Percentiles rank a stretch among this genome's conserved stretches.
These are phyloP conservation scores for Hoplostethus atlanticus DNA, from an alignment of 2,797 vertebrate genomes.

Conservation along the genomic window DNA sequence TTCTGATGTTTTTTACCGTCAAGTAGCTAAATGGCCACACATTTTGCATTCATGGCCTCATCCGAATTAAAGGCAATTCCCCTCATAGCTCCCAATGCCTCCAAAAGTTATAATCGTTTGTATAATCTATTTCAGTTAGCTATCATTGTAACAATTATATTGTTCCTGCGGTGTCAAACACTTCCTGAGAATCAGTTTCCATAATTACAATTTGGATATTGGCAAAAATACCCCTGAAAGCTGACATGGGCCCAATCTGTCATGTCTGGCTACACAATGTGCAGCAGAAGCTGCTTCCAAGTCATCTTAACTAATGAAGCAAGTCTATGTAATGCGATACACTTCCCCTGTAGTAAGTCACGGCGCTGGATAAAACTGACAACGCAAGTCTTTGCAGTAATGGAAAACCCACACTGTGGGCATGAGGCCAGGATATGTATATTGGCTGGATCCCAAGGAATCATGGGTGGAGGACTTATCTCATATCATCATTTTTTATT, in stretches of 20 bases:
- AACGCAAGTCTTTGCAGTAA: conserved; percentile 61
- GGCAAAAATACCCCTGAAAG: conserved; percentile 24
- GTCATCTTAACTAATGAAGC: conserved; percentile 59
- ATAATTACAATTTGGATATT: conserved; percentile 29
- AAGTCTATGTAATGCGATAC: conserved; percentile 63
- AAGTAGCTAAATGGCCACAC: background rate
- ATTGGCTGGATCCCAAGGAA: conserved; percentile 52
- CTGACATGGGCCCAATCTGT: conserved; percentile 33
- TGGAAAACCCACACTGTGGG: conserved; percentile 52
- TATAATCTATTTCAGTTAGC: conserved; percentile 17
- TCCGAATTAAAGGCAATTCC: conserved; percentile 43
- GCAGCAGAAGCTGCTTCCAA: conserved; percentile 45
- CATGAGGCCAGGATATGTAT: conserved; percentile 41
- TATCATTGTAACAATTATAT: conserved; percentile 31
- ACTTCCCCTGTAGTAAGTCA: conserved; percentile 48
- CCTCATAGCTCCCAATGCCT: background rate
- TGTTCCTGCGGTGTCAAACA: conserved; percentile 28
- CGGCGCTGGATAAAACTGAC: conserved; percentile 59
- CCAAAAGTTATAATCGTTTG: conserved; percentile 12
- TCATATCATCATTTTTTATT: conserved; percentile 28
- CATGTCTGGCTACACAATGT: conserved; percentile 23
- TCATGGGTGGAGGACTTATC: conserved; percentile 24
- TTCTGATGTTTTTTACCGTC: background rate
- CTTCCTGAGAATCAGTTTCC: conserved; percentile 22
- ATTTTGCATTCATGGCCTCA: conserved; percentile 42